These are phyloP conservation scores for Diacarnus erythraeanus DNA, from an alignment of 37 sponge, comb jelly and placozoan species.

Conservation along the genomic window DNA sequence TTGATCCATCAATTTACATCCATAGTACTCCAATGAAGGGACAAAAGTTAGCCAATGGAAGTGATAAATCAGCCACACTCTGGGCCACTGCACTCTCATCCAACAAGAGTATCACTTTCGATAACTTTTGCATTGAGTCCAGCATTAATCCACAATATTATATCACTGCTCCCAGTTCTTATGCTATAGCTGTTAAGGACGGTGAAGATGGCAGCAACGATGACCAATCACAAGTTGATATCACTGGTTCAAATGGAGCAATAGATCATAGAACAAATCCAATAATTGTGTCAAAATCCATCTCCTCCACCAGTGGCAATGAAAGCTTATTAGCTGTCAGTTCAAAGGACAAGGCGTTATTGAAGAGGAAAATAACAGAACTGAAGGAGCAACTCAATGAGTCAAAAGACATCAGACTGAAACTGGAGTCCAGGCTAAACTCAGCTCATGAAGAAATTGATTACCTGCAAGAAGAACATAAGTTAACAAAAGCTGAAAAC, in stretches of 20 bases:
- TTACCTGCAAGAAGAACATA: constrained; percentile 13
- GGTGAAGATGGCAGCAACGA: neutral
- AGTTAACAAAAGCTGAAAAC: constrained; percentile 30
- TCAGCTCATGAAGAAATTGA: constrained; percentile 13
- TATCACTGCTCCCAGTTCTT: neutral
- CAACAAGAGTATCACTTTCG: neutral
- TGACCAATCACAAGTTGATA: neutral
- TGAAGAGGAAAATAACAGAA: neutral
- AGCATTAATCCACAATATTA: neutral
- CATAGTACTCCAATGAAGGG: constrained; percentile 28
- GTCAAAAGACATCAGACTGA: neutral
- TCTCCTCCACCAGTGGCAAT: neutral
- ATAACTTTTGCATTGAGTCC: neutral
- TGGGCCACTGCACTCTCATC: constrained; percentile 26
- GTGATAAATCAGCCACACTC: neutral
- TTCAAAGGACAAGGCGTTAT: neutral
- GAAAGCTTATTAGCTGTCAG: neutral
- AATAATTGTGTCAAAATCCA: neutral
- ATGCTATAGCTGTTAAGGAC: neutral
- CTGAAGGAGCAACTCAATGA: constrained; percentile 15
- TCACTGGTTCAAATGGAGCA: neutral
- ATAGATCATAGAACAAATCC: neutral
- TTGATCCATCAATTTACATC: neutral
- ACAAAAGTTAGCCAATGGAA: too few species aligned
- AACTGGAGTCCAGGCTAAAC: constrained; percentile 43